Evolutionary conservation across 2,113 vertebrate genomes (phyloP).

Genomic region (Thunnus thynnus): DNA sequence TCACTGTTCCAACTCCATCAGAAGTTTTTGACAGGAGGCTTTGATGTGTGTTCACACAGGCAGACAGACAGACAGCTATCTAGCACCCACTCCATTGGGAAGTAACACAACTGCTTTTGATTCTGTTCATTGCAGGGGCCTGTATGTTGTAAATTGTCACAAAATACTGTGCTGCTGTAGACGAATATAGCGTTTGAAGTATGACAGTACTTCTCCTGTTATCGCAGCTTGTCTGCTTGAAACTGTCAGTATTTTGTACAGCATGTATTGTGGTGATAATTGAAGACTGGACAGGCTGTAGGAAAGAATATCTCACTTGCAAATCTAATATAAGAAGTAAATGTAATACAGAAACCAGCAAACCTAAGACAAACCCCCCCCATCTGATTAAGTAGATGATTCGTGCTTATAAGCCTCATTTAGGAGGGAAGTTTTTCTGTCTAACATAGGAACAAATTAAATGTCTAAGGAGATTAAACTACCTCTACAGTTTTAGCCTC

Average conservation of each 20-base stretch:
- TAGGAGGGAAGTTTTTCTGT: constrained; percentile 27
- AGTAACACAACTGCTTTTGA: constrained; percentile 40
- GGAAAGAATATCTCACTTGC: neutral
- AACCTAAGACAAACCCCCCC: neutral
- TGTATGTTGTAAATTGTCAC: constrained; percentile 37
- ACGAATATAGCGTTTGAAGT: constrained; percentile 20
- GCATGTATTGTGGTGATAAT: constrained; percentile 10
- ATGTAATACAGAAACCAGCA: neutral
- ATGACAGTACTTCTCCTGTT: constrained; percentile 5
- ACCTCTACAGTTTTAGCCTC: constrained; percentile 56
- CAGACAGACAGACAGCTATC: constrained; percentile 64
- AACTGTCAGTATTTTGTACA: neutral
- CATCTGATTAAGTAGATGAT: constrained; percentile 17
- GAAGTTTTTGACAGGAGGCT: constrained; percentile 75
- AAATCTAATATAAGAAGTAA: constrained; percentile 6
- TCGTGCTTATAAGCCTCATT: constrained; percentile 13
- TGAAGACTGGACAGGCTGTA: constrained; percentile 19
- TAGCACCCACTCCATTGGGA: constrained; percentile 46
- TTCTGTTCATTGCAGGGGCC: constrained; percentile 6
- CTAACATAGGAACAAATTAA: constrained; percentile 11
- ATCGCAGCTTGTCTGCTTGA: constrained; percentile 35
- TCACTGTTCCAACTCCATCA: constrained; percentile 78
- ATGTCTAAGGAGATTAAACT: constrained; percentile 59
- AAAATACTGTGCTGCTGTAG: neutral
- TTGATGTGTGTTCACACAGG: constrained; percentile 64